phyloP scores from a whole-genome alignment of 53 echinoderm and acorn worm species.

The Temnopleurus reevesii region DNA sequence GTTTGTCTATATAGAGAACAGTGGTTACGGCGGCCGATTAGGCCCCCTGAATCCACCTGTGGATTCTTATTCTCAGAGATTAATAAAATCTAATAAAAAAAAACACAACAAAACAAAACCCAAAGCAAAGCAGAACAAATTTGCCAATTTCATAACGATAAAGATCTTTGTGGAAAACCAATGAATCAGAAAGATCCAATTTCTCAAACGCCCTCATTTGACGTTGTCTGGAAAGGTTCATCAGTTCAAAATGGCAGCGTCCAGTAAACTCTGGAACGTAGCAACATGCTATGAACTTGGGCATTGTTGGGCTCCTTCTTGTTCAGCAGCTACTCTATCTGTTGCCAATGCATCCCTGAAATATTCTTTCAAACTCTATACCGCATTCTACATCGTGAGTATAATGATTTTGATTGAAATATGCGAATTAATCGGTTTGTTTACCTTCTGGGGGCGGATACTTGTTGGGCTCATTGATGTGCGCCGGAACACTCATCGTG shows the following conservation, averaged over 20 bases:
- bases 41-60: no score
- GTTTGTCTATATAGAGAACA: no score
- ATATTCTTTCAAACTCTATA: slow-evolving; percentile 74
- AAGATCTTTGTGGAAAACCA: no score
- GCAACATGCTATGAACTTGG: slow-evolving; percentile 94
- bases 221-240: no score
- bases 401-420: background rate
- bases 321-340: slow-evolving; percentile 66
- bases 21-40: slow-evolving; percentile 26
- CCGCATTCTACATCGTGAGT: slow-evolving; percentile 87
- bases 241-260: slow-evolving; percentile 54
- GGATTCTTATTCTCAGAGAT: no score
- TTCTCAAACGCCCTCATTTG: background rate
- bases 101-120: background rate
- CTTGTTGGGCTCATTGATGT: background rate
- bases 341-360: slow-evolving; percentile 72
- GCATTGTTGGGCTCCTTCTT: slow-evolving; percentile 84
- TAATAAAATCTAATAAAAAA: no score
- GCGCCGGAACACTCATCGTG: background rate
- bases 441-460: background rate
- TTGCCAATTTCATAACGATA: no score
- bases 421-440: background rate
- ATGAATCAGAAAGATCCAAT: background rate
- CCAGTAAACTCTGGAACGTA: slow-evolving; percentile 43
- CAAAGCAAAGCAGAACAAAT: background rate